Conservation (phyloP, 2,888 invertebrate genomes). For the Plebejus argus region DNA sequence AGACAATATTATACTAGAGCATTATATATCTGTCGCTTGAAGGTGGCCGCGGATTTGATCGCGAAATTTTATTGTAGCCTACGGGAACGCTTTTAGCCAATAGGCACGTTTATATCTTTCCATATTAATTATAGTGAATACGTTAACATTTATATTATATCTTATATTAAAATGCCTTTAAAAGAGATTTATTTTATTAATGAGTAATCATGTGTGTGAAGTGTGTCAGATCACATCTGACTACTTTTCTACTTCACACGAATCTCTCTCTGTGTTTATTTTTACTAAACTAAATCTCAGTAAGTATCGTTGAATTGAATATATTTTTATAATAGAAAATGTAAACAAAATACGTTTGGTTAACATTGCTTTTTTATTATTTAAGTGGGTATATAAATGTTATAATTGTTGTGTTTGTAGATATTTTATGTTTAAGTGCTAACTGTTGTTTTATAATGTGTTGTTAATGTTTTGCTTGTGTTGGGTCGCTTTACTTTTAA, state of each 20-base stretch:
- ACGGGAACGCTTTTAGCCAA: background rate
- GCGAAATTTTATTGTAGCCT: background rate
- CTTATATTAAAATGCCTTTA: background rate
- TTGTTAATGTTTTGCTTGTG: conserved; percentile 28
- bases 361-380: background rate
- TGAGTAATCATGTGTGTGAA: background rate
- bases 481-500: conserved; percentile 19
- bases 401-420: conserved; percentile 2
- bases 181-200: background rate
- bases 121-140: background rate
- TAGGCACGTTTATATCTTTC: background rate
- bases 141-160: background rate
- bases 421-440: conserved; percentile 6
- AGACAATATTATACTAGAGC: background rate
- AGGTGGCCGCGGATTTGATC: background rate
- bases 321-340: background rate
- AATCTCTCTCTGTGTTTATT: background rate
- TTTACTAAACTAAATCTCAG: background rate
- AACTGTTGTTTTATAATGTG: conserved; percentile 18
- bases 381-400: background rate
- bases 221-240: background rate
- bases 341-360: background rate
- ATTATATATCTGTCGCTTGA: conserved; percentile 3
- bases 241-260: conserved; percentile 5
- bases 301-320: background rate